phyloP scores from a whole-genome alignment of 2,797 vertebrate species.

The Darevskia nairensis region DNA sequence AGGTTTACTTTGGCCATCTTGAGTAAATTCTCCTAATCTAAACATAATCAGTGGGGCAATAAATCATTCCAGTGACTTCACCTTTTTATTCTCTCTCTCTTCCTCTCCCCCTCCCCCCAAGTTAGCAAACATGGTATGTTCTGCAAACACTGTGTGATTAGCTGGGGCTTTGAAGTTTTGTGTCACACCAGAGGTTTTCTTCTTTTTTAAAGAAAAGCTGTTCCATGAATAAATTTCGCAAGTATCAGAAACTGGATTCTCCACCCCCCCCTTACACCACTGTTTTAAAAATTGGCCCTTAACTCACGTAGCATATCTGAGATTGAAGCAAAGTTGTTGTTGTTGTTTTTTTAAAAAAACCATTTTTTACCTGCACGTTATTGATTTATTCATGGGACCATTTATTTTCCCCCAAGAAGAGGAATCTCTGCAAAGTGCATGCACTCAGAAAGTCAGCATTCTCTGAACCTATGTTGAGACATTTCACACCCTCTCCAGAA shows the following conservation, averaged over 20 bases:
- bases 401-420: neutral
- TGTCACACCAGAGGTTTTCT: conserved; percentile 48
- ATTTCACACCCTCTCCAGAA: too few species aligned
- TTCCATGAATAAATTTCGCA: neutral
- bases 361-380: neutral
- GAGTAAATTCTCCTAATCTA: conserved; percentile 76
- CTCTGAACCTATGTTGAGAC: neutral
- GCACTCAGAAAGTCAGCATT: neutral
- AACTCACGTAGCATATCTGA: neutral
- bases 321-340: neutral
- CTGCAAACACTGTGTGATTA: conserved; percentile 52
- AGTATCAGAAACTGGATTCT: neutral
- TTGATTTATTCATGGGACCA: neutral
- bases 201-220: neutral
- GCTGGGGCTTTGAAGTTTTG: conserved; percentile 54
- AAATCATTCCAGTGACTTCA: conserved; percentile 75
- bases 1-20: conserved; percentile 77
- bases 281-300: neutral
- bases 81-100: neutral
- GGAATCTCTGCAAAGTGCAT: neutral
- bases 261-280: too few species aligned
- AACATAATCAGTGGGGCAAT: conserved; percentile 74
- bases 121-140: conserved; percentile 55
- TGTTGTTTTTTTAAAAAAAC: neutral
- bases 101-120: neutral